phyloP scores from a whole-genome alignment of 2,113 vertebrate genomes.

The Marmota monax region DNA sequence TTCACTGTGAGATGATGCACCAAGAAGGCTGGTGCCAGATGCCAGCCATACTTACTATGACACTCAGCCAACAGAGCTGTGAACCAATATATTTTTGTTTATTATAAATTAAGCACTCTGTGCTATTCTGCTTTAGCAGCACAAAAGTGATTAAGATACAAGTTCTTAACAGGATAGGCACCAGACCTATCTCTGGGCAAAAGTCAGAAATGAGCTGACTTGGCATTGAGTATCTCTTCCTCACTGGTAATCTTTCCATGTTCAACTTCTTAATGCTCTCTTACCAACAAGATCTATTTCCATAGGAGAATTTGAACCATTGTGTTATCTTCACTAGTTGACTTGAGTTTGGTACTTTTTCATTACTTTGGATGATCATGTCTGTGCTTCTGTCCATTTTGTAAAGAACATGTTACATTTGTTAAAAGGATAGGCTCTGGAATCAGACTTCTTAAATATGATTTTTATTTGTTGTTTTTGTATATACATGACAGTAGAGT shows the following conservation, averaged over 20 bases:
- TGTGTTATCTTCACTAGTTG: background rate
- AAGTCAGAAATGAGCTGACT: background rate
- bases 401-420: background rate
- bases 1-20: background rate
- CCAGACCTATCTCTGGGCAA: background rate
- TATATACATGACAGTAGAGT: no score
- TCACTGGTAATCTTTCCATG: background rate
- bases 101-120: background rate
- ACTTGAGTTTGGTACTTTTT: background rate
- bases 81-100: background rate
- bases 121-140: background rate
- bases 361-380: background rate
- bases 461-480: no score
- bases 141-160: background rate
- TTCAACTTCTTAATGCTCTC: background rate
- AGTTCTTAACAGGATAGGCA: background rate
- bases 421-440: background rate
- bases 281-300: background rate
- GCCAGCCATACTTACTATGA: background rate
- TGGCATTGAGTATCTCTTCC: background rate
- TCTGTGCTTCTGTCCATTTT: background rate
- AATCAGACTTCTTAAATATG: background rate
- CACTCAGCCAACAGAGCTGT: background rate
- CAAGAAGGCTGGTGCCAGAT: background rate
- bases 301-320: background rate